Evolutionary conservation across 2,113 vertebrate species (phyloP).

Genomic region (Sialia sialis): DNA sequence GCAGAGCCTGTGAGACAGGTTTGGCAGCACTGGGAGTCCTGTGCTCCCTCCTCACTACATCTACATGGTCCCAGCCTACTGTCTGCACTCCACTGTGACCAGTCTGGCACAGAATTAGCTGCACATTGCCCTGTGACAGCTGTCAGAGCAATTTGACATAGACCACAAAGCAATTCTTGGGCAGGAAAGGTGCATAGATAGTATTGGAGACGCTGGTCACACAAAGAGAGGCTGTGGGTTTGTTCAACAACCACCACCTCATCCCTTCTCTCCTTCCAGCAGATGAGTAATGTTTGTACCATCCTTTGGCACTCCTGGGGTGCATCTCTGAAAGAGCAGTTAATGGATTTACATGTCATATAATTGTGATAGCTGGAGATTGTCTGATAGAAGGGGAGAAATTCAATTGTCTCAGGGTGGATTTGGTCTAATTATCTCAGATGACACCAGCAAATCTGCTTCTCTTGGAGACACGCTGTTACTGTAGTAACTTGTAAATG

Average conservation of each 20-base stretch:
- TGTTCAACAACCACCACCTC: background rate
- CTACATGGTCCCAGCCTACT: background rate
- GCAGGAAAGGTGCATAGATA: background rate
- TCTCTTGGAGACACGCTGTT: slow-evolving; percentile 49
- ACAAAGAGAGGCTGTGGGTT: accelerated
- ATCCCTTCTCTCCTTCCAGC: background rate
- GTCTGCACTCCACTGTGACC: background rate
- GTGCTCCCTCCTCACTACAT: background rate
- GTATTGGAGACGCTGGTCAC: background rate
- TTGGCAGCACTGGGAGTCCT: accelerated
- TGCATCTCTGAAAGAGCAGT: background rate
- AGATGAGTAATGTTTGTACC: background rate
- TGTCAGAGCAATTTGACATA: background rate
- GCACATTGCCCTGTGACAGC: background rate
- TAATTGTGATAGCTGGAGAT: slow-evolving; percentile 17
- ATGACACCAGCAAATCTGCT: slow-evolving; percentile 49
- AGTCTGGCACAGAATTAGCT: background rate
- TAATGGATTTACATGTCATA: background rate
- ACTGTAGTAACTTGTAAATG: slow-evolving; percentile 65
- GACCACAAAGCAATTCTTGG: background rate
- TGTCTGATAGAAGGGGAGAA: background rate
- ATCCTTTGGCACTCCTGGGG: background rate
- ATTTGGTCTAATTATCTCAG: slow-evolving; percentile 60
- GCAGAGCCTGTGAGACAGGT: background rate
- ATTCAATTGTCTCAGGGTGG: slow-evolving; percentile 27